Conservation (phyloP, 2,888 invertebrate species). For the Abrostola tripartita region DNA sequence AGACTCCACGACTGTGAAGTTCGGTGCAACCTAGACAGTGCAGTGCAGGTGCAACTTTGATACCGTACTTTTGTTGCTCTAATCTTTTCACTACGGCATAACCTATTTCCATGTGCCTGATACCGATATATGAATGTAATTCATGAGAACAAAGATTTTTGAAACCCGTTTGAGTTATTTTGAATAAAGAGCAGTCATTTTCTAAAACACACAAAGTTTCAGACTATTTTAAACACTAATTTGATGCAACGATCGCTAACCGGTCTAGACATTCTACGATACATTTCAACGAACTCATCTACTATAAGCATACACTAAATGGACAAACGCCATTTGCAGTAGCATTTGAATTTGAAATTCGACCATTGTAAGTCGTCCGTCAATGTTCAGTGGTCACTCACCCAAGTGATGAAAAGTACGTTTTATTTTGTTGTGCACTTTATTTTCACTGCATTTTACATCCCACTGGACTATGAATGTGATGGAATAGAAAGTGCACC, state of each 20-base stretch:
- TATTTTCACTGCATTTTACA: background rate
- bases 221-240: background rate
- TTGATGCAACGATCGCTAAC: background rate
- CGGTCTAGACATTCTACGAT: constrained; percentile 24
- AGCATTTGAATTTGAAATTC: constrained; percentile 42
- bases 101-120: too few species aligned
- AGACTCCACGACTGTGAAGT: too few species aligned
- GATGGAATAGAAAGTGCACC: too few species aligned
- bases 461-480: too few species aligned
- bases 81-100: too few species aligned
- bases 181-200: background rate
- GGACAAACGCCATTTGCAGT: constrained; percentile 31
- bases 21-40: too few species aligned
- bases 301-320: constrained; percentile 31
- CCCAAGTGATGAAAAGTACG: constrained; percentile 12
- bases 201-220: background rate
- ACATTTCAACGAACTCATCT: constrained; percentile 34
- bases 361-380: constrained; percentile 24
- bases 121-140: too few species aligned
- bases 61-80: too few species aligned
- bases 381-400: constrained; percentile 35
- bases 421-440: constrained; percentile 1
- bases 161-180: background rate
- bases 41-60: too few species aligned
- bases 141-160: too few species aligned